Conservation (phyloP, 2,888 invertebrate species). For the Sisyra nigra region DNA sequence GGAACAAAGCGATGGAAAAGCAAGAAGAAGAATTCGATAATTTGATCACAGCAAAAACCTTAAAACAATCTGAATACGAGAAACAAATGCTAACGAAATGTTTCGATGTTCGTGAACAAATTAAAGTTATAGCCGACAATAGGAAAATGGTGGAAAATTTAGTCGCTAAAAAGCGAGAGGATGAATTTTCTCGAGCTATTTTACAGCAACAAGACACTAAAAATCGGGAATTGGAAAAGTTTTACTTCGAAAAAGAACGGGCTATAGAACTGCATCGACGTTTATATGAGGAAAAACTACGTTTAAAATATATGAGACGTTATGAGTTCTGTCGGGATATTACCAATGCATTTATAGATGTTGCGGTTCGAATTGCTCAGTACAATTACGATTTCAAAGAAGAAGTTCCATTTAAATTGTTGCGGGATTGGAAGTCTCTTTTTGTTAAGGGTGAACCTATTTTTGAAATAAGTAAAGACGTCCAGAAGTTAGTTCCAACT, state of each 20-base stretch:
- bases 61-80: slow-evolving; percentile 45
- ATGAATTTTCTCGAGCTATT: slow-evolving; percentile 30
- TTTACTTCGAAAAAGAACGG: slow-evolving; percentile 29
- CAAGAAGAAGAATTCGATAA: slow-evolving; percentile 35
- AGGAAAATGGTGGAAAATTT: slow-evolving; percentile 33
- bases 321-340: slow-evolving; percentile 34
- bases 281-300: slow-evolving; percentile 36
- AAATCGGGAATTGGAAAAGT: slow-evolving; percentile 16
- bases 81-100: slow-evolving; percentile 47
- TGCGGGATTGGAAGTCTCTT: slow-evolving; percentile 37
- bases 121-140: slow-evolving; percentile 35
- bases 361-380: slow-evolving; percentile 34
- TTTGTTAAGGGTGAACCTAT: slow-evolving; percentile 38
- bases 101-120: slow-evolving; percentile 41
- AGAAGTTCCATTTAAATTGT: slow-evolving; percentile 30
- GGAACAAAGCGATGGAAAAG: slow-evolving; percentile 34
- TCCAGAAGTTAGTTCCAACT: slow-evolving; percentile 25
- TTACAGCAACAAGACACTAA: slow-evolving; percentile 30
- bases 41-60: slow-evolving; percentile 34
- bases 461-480: slow-evolving; percentile 30
- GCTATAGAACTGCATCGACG: slow-evolving; percentile 33
- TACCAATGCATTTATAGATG: slow-evolving; percentile 35
- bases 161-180: slow-evolving; percentile 31
- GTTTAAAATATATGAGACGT: slow-evolving; percentile 30
- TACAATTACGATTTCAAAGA: slow-evolving; percentile 26